Percentiles rank a stretch among this genome's conserved stretches.
These are phyloP conservation scores for Malurus alboscapulatus DNA, from an alignment of 2,113 vertebrate species.

Conservation along the genomic window DNA sequence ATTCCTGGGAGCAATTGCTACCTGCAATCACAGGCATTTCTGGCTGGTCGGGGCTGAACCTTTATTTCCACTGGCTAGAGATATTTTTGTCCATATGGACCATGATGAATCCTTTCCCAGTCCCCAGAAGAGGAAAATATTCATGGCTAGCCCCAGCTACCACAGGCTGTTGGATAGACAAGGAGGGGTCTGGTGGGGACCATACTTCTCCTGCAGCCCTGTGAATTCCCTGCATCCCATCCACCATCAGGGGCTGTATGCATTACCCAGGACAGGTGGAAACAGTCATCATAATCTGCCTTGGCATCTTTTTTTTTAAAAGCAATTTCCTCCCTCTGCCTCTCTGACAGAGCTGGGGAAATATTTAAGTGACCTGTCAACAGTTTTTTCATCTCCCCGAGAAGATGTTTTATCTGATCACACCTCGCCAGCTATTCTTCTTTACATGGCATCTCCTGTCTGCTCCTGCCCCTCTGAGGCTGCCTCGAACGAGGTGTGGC, in stretches of 20 bases:
- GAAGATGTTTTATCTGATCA: slow-evolving; percentile 57
- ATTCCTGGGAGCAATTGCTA: background rate
- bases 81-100: background rate
- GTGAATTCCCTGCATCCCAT: background rate
- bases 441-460: background rate
- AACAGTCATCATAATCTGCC: slow-evolving; percentile 50
- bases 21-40: background rate
- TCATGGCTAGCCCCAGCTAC: background rate
- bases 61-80: background rate
- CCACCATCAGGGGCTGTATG: rapidly evolving
- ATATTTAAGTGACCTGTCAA: slow-evolving; percentile 66
- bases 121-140: background rate
- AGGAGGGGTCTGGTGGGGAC: background rate
- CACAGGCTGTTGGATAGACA: background rate
- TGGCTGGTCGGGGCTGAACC: background rate
- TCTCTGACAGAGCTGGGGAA: slow-evolving; percentile 47
- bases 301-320: slow-evolving; percentile 34
- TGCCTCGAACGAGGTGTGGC: rapidly evolving
- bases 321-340: slow-evolving; percentile 61
- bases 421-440: background rate
- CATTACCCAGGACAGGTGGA: slow-evolving; percentile 30
- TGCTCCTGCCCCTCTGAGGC: background rate
- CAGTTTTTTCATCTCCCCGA: slow-evolving; percentile 1
- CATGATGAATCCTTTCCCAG: background rate
- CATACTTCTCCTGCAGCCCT: background rate